phyloP scores from a whole-genome alignment of 2,888 invertebrate genomes.

The Apodemia hepburni region DNA sequence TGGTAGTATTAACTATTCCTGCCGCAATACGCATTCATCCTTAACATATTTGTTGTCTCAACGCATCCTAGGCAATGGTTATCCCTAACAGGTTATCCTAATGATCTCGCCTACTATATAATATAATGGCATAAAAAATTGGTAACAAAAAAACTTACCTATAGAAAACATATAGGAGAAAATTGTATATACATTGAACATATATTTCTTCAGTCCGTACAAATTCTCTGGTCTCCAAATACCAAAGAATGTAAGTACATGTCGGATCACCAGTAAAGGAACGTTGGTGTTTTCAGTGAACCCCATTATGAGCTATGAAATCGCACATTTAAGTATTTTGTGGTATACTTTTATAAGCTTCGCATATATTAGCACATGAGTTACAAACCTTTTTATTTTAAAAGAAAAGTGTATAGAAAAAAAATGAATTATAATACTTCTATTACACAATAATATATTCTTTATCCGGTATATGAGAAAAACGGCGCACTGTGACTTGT shows the following conservation, averaged over 20 bases:
- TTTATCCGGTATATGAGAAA: no score
- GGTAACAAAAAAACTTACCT: background rate
- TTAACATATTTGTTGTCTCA: no score
- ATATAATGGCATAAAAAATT: background rate
- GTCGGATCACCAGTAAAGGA: background rate
- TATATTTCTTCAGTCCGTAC: background rate
- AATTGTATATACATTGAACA: background rate
- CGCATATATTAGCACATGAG: background rate
- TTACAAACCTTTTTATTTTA: no score
- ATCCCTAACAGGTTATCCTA: no score
- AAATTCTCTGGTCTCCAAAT: conserved; percentile 8
- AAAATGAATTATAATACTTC: no score
- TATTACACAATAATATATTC: no score
- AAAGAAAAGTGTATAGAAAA: no score
- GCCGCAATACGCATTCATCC: no score
- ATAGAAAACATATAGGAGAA: conserved; percentile 3
- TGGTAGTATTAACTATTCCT: no score
- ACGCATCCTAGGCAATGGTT: no score
- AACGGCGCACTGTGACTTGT: no score
- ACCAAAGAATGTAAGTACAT: conserved; percentile 5
- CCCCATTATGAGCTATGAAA: background rate
- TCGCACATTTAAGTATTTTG: background rate
- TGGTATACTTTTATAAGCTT: background rate
- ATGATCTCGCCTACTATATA: no score
- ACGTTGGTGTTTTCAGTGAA: background rate